phyloP scores from a whole-genome alignment of 2,888 invertebrate species.

The Altica lythri region DNA sequence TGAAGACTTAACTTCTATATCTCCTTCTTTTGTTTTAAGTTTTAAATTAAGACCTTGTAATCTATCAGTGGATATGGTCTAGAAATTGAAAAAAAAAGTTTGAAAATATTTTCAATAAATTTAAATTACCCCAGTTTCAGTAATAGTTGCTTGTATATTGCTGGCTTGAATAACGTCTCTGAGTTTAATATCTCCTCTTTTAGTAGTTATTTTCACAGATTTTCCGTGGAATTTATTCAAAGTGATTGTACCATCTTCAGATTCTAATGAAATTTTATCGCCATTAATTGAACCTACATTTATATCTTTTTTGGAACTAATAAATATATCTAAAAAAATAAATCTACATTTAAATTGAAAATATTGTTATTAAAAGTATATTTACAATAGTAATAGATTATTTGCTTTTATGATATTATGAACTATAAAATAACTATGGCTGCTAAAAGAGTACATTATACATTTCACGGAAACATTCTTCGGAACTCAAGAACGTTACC shows the following conservation, averaged over 20 bases:
- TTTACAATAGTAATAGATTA: too few species aligned
- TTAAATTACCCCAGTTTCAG: constrained; percentile 45
- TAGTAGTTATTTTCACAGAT: constrained; percentile 41
- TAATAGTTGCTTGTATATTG: constrained; percentile 39
- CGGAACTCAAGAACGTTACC: too few species aligned
- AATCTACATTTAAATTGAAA: too few species aligned
- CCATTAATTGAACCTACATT: constrained; percentile 43
- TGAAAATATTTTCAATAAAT: neutral
- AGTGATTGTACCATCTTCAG: constrained; percentile 43
- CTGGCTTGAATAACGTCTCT: constrained; percentile 48
- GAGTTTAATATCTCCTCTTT: constrained; percentile 46
- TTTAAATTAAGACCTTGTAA: constrained; percentile 46
- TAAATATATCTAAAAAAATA: constrained; percentile 47
- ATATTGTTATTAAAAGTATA: too few species aligned
- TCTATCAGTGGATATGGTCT: constrained; percentile 48
- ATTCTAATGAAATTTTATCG: constrained; percentile 41
- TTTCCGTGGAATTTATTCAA: constrained; percentile 49
- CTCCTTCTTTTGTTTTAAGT: constrained; percentile 44
- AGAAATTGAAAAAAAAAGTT: constrained; percentile 28
- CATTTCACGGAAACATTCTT: too few species aligned
- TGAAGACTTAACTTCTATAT: constrained; percentile 47
- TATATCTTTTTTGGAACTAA: constrained; percentile 42
- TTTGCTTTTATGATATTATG: too few species aligned
- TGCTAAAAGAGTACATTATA: too few species aligned
- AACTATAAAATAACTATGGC: too few species aligned